These are phyloP conservation scores for Pristionchus exspectatus DNA, from an alignment of 2,888 invertebrate genomes.

Conservation along the genomic window DNA sequence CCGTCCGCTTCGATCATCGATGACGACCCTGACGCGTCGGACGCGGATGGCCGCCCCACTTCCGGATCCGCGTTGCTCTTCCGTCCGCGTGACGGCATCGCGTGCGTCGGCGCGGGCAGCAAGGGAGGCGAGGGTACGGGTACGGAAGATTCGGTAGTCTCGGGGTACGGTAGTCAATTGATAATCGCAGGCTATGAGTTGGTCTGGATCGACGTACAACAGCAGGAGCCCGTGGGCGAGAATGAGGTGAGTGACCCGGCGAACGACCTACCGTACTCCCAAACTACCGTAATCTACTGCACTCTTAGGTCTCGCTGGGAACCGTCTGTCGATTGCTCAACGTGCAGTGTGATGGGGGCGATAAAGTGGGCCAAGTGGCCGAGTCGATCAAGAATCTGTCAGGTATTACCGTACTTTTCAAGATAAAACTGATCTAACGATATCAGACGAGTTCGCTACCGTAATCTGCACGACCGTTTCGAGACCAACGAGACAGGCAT, in stretches of 20 bases:
- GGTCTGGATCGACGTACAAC: constrained; percentile 49
- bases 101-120: constrained; percentile 46
- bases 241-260: neutral
- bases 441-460: constrained; percentile 40
- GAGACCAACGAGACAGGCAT: constrained; percentile 40
- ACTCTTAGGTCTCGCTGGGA: constrained; percentile 3
- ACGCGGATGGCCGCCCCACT: constrained; percentile 10
- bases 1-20: constrained; percentile 48
- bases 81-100: constrained; percentile 30
- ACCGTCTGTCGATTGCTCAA: constrained; percentile 47
- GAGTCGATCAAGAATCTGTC: neutral
- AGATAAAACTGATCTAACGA: neutral
- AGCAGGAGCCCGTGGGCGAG: constrained; percentile 31
- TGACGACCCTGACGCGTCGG: neutral
- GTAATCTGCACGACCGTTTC: constrained; percentile 41
- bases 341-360: constrained; percentile 30
- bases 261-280: neutral
- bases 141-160: neutral
- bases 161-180: neutral
- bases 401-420: neutral
- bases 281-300: neutral
- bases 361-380: neutral
- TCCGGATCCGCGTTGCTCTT: constrained; percentile 50
- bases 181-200: neutral
- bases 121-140: constrained; percentile 16